Percentiles rank a stretch among this genome's conserved stretches.
Conservation (phyloP, 2,888 invertebrate species). For the Drosophila prolongata region DNA sequence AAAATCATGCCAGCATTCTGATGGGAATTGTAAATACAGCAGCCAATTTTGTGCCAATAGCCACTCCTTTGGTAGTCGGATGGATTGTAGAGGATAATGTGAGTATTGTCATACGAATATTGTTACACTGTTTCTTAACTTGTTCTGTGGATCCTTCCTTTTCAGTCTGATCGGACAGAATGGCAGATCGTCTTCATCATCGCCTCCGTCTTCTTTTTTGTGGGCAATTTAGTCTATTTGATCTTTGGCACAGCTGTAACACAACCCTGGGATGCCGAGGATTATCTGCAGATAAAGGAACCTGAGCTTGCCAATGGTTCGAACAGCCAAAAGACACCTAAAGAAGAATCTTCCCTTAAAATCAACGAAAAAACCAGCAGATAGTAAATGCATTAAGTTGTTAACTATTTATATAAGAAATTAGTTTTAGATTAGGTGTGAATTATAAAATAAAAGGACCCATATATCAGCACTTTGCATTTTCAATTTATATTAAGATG, state of each 20-base stretch:
- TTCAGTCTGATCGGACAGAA: constrained; percentile 85
- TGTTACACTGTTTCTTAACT: neutral
- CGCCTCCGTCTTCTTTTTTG: constrained; percentile 88
- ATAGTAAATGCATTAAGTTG: neutral
- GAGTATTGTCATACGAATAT: constrained; percentile 35
- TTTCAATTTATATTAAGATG: neutral
- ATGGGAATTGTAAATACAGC: constrained; percentile 88
- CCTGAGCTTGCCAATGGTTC: constrained; percentile 14
- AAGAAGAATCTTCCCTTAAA: neutral
- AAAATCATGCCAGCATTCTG: constrained; percentile 88
- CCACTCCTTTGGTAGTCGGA: constrained; percentile 87
- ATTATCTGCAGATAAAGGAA: constrained; percentile 76
- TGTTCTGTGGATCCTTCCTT: neutral
- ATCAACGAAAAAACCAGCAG: neutral
- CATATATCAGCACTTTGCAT: neutral
- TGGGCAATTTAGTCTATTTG: constrained; percentile 89
- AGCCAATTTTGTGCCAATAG: constrained; percentile 86
- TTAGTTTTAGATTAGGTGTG: neutral
- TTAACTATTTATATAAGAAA: neutral
- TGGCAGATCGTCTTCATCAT: constrained; percentile 91
- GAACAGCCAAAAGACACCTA: neutral
- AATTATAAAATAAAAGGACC: neutral
- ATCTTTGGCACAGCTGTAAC: constrained; percentile 87
- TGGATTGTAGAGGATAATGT: constrained; percentile 84
- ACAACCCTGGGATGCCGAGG: constrained; percentile 89